Conservation (phyloP, 2,797 vertebrate species). For the Coendou prehensilis region DNA sequence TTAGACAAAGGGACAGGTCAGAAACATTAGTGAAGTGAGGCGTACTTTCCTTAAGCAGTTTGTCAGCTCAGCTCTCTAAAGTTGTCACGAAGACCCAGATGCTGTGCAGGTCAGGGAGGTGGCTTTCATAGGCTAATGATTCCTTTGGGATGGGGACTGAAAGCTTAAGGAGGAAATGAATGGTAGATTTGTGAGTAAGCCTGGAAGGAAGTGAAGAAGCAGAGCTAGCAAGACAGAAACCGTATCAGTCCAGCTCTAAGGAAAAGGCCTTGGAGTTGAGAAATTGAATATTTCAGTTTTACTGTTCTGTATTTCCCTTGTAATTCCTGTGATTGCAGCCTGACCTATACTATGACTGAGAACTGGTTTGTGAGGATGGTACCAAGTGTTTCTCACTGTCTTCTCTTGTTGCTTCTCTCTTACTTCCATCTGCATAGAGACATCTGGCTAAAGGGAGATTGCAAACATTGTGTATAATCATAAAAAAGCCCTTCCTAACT, state of each 20-base stretch:
- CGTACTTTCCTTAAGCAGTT: neutral
- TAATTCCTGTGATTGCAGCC: too few relatives aligned
- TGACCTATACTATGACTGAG: neutral
- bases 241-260: neutral
- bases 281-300: neutral
- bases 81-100: neutral
- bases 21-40: neutral
- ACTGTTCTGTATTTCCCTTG: neutral
- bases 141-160: neutral
- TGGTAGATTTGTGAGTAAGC: neutral
- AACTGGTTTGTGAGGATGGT: neutral
- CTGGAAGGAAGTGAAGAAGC: neutral
- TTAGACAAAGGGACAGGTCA: neutral
- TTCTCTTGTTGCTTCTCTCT: neutral
- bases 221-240: neutral
- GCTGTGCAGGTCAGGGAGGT: neutral
- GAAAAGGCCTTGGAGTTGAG: neutral
- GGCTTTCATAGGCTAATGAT: neutral
- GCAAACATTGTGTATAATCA: neutral
- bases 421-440: neutral
- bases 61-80: neutral
- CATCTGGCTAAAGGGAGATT: neutral
- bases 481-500: neutral
- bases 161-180: neutral
- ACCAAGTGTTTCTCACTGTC: neutral